Evolutionary conservation across 2,113 vertebrate species (phyloP).

Genomic region (Azemiops feae): DNA sequence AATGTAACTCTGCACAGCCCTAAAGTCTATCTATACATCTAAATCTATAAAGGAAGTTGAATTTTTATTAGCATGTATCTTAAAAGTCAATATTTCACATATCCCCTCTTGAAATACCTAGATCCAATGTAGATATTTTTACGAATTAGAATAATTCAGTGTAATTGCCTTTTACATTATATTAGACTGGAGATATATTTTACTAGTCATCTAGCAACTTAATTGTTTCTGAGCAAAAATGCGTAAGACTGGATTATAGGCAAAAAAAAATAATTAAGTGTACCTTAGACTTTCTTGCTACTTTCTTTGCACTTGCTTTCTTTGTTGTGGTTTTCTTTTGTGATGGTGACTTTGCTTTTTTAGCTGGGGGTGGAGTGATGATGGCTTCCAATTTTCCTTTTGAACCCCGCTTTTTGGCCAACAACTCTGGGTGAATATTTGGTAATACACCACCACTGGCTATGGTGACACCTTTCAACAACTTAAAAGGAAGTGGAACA

Average conservation of each 20-base stretch:
- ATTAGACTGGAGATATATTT: background rate
- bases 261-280: background rate
- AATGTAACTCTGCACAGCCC: background rate
- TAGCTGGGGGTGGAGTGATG: constrained; percentile 87
- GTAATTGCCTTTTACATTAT: background rate
- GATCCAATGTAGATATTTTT: background rate
- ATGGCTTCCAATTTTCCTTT: constrained; percentile 95
- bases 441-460: constrained; percentile 95
- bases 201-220: background rate
- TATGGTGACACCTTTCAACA: constrained; percentile 97
- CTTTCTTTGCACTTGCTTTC: constrained; percentile 80
- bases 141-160: background rate
- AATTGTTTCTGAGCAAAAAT: background rate
- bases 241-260: background rate
- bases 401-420: constrained; percentile 93
- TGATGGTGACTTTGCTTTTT: constrained; percentile 84
- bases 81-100: background rate
- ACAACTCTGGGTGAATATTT: constrained; percentile 94
- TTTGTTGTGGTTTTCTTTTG: constrained; percentile 87
- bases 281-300: constrained; percentile 87
- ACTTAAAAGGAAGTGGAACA: constrained; percentile 63
- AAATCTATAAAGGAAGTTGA: background rate
- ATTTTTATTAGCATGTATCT: background rate
- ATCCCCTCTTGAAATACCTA: background rate
- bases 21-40: background rate